Evolutionary conservation across 2,888 invertebrate genomes (phyloP).

Genomic region (Horisme vitalbata): DNA sequence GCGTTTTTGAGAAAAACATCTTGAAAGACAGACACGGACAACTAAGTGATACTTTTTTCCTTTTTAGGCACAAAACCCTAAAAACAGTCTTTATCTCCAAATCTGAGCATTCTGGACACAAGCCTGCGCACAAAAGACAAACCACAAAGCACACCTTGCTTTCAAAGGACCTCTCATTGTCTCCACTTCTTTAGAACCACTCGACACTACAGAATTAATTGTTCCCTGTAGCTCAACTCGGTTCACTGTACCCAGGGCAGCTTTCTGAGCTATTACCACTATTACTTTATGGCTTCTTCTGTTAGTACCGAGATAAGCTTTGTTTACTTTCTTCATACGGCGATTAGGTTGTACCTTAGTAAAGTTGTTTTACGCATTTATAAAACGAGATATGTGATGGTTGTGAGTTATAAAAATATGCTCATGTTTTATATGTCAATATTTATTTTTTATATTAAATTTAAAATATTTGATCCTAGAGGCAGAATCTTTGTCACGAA

Average conservation of each 20-base stretch:
- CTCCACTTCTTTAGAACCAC: slow-evolving; percentile 10
- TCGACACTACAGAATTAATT: slow-evolving; percentile 44
- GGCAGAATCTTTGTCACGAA: too few species aligned
- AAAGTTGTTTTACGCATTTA: slow-evolving; percentile 41
- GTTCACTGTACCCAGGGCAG: slow-evolving; percentile 47
- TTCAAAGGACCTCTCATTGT: slow-evolving; percentile 9
- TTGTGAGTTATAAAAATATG: background rate
- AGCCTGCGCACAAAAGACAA: slow-evolving; percentile 10
- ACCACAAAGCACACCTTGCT: slow-evolving; percentile 7
- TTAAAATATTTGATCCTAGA: too few species aligned
- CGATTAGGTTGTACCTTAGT: slow-evolving; percentile 55
- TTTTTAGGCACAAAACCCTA: too few species aligned
- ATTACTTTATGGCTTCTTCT: slow-evolving; percentile 63
- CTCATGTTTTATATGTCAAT: too few species aligned
- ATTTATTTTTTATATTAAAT: too few species aligned
- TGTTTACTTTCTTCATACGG: slow-evolving; percentile 66
- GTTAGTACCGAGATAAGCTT: slow-evolving; percentile 66
- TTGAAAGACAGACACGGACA: too few species aligned
- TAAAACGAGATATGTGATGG: background rate
- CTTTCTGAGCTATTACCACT: slow-evolving; percentile 61
- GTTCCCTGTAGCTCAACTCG: slow-evolving; percentile 33
- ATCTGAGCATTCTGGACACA: background rate
- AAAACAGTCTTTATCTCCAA: too few species aligned
- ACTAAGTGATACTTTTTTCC: too few species aligned
- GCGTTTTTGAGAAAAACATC: too few species aligned